Base-by-base conservation (phyloP, 2,797 vertebrate species). In the Babyrousa celebensis region DNA sequence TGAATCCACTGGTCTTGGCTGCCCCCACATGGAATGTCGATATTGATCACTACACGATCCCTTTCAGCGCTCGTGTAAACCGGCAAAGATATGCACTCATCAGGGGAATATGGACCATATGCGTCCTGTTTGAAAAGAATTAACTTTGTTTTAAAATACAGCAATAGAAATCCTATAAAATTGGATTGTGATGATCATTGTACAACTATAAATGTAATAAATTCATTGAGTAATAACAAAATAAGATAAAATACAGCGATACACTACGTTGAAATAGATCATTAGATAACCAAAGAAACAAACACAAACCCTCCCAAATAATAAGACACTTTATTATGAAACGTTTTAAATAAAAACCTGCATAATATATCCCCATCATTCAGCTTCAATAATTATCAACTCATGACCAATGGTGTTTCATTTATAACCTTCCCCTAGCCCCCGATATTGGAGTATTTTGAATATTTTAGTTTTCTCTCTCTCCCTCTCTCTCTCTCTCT, bases 1-100 rank as follows among this genome's bases (percentile, higher is more conserved):
- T 99, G 99, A 93, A 99, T 99, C 99, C 99, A 99, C 89, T 99
- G 99, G 98, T 99, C 99, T 60, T 99, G 98, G 98, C 98, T 98
- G 36, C 98, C 98, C 71, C 99, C 99, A 89, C 99, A 99, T 27
- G 99, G 99, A 78, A 99, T 98, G 36, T 99, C 98, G 48, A 99
- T 98, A 87, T 99, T 99, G 82, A 99, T 99, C 70, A 99, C 99
- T 97, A 99, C 99, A 58, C 98, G 98, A 62, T 99, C 98, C 95
- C 99, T 98, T 98, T 99, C 99, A 2, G 99, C 96, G 17, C 99
- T 99, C 1, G 98, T 98, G 92, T 99, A 99, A 70, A 99, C 97
- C 3, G 99, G 99, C 96, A 99, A 97, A 94, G 99, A 99, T 96
- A 99, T 99, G 89, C 98, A 99, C 84, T 99, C 99, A 9, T 99